phyloP scores from a whole-genome alignment of 2,888 invertebrate genomes.

The Eupithecia dodoneata region DNA sequence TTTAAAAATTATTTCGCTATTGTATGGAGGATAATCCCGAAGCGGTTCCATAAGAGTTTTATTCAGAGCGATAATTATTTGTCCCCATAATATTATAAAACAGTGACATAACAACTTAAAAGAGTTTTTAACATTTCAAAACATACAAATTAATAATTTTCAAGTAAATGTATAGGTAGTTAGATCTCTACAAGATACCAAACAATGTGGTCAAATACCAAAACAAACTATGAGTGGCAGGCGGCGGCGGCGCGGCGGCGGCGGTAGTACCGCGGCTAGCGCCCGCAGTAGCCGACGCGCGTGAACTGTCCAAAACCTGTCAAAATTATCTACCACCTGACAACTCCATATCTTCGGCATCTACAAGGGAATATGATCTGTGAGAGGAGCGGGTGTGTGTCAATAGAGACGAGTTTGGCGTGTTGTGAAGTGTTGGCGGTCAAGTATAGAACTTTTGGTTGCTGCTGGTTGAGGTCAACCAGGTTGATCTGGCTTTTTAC shows the following conservation, averaged over 20 bases:
- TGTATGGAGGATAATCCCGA: too few relatives aligned
- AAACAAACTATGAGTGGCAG: slow-evolving; percentile 59
- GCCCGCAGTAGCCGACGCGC: slow-evolving; percentile 67
- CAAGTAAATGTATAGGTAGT: not conserved
- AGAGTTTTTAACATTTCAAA: too few relatives aligned
- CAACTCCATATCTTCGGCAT: slow-evolving; percentile 46
- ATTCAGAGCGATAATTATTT: too few relatives aligned
- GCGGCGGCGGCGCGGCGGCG: slow-evolving; percentile 43
- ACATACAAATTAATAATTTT: too few relatives aligned
- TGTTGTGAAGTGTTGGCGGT: slow-evolving; percentile 58
- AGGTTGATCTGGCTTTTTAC: slow-evolving; percentile 43
- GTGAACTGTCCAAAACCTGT: slow-evolving; percentile 72
- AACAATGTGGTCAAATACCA: slow-evolving; percentile 54
- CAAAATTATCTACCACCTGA: slow-evolving; percentile 59
- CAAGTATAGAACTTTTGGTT: slow-evolving; percentile 57
- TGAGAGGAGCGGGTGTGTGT: slow-evolving; percentile 27
- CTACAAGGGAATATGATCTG: slow-evolving; percentile 40
- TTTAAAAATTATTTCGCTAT: too few relatives aligned
- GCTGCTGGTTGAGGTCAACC: slow-evolving; percentile 66
- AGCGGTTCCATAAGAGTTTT: too few relatives aligned
- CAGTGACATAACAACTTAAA: too few relatives aligned
- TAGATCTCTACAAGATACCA: slow-evolving; percentile 32
- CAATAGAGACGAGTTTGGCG: slow-evolving; percentile 42
- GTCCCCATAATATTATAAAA: too few relatives aligned
- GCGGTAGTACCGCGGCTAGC: slow-evolving; percentile 5